Evolutionary conservation across 2,797 vertebrate genomes (phyloP).

Genomic region (Sarcophilus harrisii): DNA sequence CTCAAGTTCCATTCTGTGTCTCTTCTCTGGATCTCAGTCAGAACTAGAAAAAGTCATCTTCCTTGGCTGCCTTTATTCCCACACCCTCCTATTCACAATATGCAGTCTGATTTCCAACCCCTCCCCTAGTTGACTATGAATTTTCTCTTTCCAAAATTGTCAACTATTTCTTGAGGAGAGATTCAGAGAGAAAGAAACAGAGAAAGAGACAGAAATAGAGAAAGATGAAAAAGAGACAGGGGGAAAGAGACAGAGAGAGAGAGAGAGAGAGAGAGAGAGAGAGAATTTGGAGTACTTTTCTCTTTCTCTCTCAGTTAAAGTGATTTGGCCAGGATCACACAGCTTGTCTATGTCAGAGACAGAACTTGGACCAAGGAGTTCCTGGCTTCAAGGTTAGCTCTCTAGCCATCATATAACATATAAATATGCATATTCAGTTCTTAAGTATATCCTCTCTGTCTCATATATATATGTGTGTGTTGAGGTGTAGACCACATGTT

Average conservation of each 20-base stretch:
- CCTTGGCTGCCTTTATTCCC: neutral
- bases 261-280: no score
- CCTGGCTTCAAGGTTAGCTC: neutral
- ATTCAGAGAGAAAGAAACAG: no score
- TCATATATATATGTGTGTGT: no score
- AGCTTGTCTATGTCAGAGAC: neutral
- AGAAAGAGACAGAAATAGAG: no score
- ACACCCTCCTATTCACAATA: neutral
- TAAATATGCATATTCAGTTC: neutral
- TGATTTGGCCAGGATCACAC: neutral
- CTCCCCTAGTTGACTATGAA: neutral
- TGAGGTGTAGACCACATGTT: no score
- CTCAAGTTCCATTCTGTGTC: neutral
- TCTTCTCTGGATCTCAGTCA: neutral
- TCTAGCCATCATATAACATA: neutral
- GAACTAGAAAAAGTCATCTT: neutral
- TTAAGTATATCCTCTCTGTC: neutral
- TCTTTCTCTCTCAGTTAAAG: neutral
- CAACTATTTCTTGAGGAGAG: neutral
- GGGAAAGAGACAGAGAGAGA: no score
- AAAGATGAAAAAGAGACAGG: no score
- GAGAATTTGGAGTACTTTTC: no score
- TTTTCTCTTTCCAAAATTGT: neutral
- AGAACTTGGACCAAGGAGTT: neutral
- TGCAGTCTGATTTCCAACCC: neutral